phyloP scores from a whole-genome alignment of 2,113 vertebrate species.

The Conger conger region DNA sequence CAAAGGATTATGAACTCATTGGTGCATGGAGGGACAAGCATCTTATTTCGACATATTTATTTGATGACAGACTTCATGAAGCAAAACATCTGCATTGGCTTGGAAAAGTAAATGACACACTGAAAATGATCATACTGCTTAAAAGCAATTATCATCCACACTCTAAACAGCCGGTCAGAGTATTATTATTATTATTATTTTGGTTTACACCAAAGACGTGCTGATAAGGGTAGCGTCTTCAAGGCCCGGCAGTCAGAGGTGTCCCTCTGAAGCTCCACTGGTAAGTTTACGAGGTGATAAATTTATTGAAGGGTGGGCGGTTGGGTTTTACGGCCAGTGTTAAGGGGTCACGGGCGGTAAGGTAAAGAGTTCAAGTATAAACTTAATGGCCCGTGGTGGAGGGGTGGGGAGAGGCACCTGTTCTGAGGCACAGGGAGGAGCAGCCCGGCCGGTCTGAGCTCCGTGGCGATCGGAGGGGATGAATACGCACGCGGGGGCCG shows the following conservation, averaged over 20 bases:
- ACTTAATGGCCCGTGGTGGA: constrained; percentile 72
- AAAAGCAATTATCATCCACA: not conserved
- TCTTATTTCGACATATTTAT: not conserved
- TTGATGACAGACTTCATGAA: not conserved
- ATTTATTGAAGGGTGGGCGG: constrained; percentile 72
- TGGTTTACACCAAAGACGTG: not conserved
- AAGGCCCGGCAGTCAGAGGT: constrained; percentile 34
- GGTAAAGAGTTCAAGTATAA: constrained; percentile 76
- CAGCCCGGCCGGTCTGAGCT: constrained; percentile 12
- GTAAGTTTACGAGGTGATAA: constrained; percentile 74
- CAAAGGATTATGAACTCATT: not conserved
- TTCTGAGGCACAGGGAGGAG: constrained; percentile 26
- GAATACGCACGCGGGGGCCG: not conserved
- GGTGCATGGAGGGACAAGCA: not conserved
- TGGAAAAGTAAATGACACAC: not conserved
- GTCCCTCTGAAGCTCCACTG: constrained; percentile 60
- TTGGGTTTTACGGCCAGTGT: constrained; percentile 67
- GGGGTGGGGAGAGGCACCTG: constrained; percentile 60
- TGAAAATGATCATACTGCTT: not conserved
- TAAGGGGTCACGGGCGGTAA: constrained; percentile 66
- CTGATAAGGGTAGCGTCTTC: constrained; percentile 17
- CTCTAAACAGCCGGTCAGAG: not conserved
- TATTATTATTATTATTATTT: no score
- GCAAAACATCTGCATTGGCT: not conserved
- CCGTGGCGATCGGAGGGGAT: not conserved